phyloP scores from a whole-genome alignment of 2,113 vertebrate species.

The Ifrita kowaldi region DNA sequence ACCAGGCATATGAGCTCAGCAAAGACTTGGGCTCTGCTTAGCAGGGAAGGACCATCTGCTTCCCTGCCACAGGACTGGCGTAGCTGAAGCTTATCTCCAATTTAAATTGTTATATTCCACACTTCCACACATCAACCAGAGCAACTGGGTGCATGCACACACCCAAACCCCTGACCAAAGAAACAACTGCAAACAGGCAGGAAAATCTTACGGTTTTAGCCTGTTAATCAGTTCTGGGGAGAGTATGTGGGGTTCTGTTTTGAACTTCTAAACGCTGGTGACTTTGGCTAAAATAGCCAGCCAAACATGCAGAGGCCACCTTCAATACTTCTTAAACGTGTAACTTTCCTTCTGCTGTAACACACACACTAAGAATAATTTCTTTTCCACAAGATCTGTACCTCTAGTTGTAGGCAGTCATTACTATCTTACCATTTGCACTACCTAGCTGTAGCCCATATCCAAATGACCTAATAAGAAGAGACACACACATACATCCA shows the following conservation, averaged over 20 bases:
- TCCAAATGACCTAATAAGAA: neutral
- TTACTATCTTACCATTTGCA: neutral
- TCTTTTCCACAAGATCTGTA: neutral
- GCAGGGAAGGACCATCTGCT: slow-evolving; percentile 21
- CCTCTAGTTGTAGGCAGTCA: neutral
- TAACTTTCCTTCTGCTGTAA: neutral
- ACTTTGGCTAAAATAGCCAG: neutral
- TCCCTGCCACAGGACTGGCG: neutral
- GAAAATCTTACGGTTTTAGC: neutral
- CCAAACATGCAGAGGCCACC: neutral
- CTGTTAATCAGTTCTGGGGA: neutral
- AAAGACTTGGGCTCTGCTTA: neutral
- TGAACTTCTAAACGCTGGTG: neutral
- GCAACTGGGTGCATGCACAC: neutral
- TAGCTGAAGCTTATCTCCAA: neutral
- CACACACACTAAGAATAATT: neutral
- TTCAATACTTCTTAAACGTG: neutral
- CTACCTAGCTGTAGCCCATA: neutral
- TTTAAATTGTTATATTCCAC: neutral
- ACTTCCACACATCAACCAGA: neutral
- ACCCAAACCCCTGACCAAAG: neutral
- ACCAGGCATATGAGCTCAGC: neutral
- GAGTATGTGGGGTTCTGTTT: neutral
- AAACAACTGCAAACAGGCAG: neutral
- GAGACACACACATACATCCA: neutral